Conservation (phyloP, 2,113 vertebrate genomes). For the Talpa occidentalis region DNA sequence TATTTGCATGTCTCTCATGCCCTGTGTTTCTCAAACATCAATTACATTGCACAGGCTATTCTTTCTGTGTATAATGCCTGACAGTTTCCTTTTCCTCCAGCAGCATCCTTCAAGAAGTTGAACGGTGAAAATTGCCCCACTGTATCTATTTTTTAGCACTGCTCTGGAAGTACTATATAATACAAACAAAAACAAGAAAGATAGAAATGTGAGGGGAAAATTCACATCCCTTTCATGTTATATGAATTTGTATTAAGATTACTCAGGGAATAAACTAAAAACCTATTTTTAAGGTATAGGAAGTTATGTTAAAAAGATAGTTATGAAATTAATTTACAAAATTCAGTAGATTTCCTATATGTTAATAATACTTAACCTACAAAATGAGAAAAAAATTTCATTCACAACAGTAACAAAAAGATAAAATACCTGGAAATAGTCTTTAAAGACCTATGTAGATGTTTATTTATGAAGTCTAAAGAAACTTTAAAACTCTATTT, state of each 20-base stretch:
- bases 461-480: constrained; percentile 7
- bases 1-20: not conserved
- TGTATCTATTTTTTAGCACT: not conserved
- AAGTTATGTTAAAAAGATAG: not conserved
- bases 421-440: not conserved
- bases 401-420: constrained; percentile 15
- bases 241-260: constrained; percentile 5
- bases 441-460: constrained; percentile 2
- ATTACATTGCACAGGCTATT: not conserved
- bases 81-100: not conserved
- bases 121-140: not conserved
- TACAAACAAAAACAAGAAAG: not conserved
- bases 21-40: not conserved
- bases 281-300: not conserved
- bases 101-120: not conserved
- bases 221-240: not conserved
- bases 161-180: not conserved
- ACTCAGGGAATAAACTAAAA: not conserved
- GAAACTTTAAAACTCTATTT: not conserved
- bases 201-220: not conserved
- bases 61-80: not conserved
- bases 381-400: not conserved
- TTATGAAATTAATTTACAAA: constrained; percentile 26
- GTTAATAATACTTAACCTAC: not conserved
- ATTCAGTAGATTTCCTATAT: not conserved